Base-by-base conservation (phyloP, 2,113 vertebrate genomes). In the Cervus canadensis region DNA sequence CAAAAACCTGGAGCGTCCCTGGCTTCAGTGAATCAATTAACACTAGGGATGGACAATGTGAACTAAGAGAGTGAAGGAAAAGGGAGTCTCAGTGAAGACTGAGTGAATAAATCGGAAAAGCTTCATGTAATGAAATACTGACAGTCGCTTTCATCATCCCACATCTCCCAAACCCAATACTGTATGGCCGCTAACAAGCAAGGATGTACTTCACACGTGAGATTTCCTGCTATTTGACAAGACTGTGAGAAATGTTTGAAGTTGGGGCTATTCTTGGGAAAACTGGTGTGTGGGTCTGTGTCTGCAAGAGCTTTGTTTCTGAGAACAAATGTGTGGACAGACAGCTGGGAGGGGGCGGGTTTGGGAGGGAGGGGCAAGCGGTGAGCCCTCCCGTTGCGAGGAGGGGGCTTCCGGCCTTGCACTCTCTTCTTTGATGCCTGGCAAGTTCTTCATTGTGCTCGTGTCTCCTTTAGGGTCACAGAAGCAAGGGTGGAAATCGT, bases 371-470 rank as follows among this genome's bases (percentile, higher is more conserved):
- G 94, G 94, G 95, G 94, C 96, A 9, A 96, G 36, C 19, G 0
- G 8, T 50, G 89, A 79, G 94, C 96, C 92, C 97, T 98, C 97
- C 96, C 28, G 48, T 81, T 5, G 95, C 84, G 96, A 97, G 96
- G 98, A 98, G 95, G 96, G 96, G 89, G 95, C 89, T 97, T 98
- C 97, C 95, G n/a, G 89, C 89, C 94, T 96, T 93, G 11, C 92
- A 79, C 79, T 59, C 60, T 93, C 71, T 67, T 43, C 94, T 94
- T 88, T 96, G 94, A 85, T 92, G 93, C 91, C 86, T 94, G 76
- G 91, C 78, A 97, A 96, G 89, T 96, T 89, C 67, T 89, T 88
- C 96, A 96, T 97, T 95, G 94, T 94, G 97, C 86, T 56, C 76
- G 28, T 76, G 62, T 93, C 59, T 97, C 94, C 59, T 96, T 93